Evolutionary conservation across 2,113 vertebrate genomes (phyloP).

Genomic region (Trematocara variabile): DNA sequence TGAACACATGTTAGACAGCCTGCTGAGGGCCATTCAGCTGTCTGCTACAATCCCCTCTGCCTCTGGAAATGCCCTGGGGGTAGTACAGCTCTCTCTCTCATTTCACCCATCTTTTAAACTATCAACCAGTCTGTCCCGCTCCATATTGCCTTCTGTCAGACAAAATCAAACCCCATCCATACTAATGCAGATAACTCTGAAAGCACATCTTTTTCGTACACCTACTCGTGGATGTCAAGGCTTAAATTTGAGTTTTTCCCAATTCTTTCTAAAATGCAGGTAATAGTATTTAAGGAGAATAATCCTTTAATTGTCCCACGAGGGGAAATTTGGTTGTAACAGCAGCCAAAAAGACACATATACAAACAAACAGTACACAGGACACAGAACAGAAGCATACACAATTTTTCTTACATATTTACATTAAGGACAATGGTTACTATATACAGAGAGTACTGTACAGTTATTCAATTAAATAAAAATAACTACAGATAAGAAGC

Average conservation of each 20-base stretch:
- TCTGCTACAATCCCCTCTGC: slow-evolving; percentile 27
- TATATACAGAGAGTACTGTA: too few species aligned
- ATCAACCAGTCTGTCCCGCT: slow-evolving; percentile 4
- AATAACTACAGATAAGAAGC: too few species aligned
- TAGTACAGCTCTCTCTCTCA: neutral
- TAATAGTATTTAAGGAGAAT: neutral
- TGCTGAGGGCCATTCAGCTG: slow-evolving; percentile 36
- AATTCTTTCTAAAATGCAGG: neutral
- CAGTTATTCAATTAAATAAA: too few species aligned
- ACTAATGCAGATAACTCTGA: neutral
- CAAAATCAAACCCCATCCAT: neutral
- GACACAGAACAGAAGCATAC: too few species aligned
- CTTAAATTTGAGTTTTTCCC: neutral
- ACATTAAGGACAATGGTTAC: too few species aligned
- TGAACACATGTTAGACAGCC: slow-evolving; percentile 46
- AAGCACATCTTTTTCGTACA: neutral
- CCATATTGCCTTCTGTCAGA: neutral
- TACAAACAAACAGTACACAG: too few species aligned
- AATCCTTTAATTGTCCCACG: too few species aligned
- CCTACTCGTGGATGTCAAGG: neutral
- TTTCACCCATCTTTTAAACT: neutral
- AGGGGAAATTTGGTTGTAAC: too few species aligned
- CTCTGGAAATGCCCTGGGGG: slow-evolving; percentile 25
- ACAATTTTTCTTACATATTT: too few species aligned
- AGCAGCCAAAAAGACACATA: too few species aligned